These are phyloP conservation scores for Phyllopteryx taeniolatus DNA, from an alignment of 2,113 vertebrate species.

Conservation along the genomic window DNA sequence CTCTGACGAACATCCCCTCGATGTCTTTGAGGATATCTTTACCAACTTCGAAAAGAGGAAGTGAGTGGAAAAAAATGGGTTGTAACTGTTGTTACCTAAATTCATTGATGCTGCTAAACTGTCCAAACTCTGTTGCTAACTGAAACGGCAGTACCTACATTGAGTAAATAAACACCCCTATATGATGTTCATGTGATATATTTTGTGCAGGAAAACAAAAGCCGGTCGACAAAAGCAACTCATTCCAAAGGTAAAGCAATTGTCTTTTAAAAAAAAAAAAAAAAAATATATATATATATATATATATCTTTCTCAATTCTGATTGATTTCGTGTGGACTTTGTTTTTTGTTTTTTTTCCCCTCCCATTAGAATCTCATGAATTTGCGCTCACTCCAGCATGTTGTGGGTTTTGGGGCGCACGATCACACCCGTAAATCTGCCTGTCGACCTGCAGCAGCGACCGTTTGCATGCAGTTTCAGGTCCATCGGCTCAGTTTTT, in stretches of 20 bases:
- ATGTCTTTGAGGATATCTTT: conserved; percentile 90
- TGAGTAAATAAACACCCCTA: background rate
- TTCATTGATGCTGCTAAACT: background rate
- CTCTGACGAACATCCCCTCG: conserved; percentile 85
- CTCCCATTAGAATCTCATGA: conserved; percentile 82
- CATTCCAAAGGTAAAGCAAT: conserved; percentile 88
- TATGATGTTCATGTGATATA: background rate
- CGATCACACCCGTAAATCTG: conserved; percentile 81
- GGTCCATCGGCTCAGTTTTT: conserved; percentile 65
- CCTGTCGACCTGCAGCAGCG: conserved; percentile 81
- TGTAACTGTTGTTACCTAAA: background rate
- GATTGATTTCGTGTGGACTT: background rate
- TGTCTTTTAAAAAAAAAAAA: background rate
- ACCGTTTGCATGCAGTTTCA: conserved; percentile 90
- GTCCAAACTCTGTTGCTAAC: background rate
- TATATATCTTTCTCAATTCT: background rate
- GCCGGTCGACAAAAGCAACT: conserved; percentile 85
- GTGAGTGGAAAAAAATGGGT: conserved; percentile 68
- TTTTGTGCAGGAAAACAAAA: conserved; percentile 82
- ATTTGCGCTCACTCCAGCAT: conserved; percentile 84
- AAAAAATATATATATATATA: no score
- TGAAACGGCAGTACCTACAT: background rate
- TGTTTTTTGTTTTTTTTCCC: background rate
- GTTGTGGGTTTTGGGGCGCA: conserved; percentile 83
- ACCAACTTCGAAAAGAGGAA: conserved; percentile 85